Percentiles rank a stretch among this genome's conserved stretches.
Conservation (phyloP, 2,113 vertebrate genomes). For the Triplophysa tibetana region DNA sequence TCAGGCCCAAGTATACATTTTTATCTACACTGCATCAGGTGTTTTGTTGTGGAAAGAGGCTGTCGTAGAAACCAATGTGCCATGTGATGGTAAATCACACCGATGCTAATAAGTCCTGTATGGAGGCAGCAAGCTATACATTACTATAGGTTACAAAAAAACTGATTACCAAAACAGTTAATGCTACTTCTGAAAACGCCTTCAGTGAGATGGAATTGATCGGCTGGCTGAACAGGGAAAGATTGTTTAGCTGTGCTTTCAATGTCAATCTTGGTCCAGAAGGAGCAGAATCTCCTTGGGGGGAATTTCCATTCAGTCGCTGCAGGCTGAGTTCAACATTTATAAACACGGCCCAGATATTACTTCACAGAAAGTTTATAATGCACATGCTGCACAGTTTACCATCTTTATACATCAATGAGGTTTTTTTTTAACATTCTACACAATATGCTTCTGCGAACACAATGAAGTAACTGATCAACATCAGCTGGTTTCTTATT, state of each 20-base stretch:
- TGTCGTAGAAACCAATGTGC: background rate
- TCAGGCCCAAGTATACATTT: background rate
- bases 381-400: background rate
- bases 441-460: conserved; percentile 2
- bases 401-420: background rate
- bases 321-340: conserved; percentile 3
- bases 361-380: background rate
- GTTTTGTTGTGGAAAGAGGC: background rate
- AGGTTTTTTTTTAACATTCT: background rate
- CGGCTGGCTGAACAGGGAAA: background rate
- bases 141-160: background rate
- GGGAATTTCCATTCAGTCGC: background rate
- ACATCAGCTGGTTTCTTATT: conserved; percentile 32
- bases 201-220: background rate
- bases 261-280: conserved; percentile 8
- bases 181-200: background rate
- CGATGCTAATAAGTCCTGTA: background rate
- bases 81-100: background rate
- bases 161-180: background rate
- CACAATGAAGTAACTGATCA: conserved; percentile 38
- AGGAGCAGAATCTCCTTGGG: conserved; percentile 17
- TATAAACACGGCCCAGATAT: conserved; percentile 24
- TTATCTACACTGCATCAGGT: background rate
- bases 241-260: background rate
- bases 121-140: background rate